Evolutionary conservation across 2,888 invertebrate species (phyloP).

Genomic region (Eupithecia exiguata): DNA sequence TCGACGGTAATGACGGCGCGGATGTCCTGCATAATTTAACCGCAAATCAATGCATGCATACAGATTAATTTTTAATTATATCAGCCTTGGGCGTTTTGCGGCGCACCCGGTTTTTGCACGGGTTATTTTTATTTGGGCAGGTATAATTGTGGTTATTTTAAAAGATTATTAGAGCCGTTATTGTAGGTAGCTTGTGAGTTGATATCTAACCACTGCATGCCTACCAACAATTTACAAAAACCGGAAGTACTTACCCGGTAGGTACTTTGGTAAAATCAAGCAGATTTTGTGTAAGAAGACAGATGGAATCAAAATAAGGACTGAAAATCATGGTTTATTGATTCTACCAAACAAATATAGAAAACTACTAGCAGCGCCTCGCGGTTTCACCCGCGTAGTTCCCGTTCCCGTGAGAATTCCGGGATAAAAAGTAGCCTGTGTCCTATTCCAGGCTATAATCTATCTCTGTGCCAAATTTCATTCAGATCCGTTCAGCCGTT

Average conservation of each 20-base stretch:
- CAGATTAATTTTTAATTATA: conserved; percentile 74
- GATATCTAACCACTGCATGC: not conserved
- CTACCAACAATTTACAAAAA: not conserved
- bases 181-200: not conserved
- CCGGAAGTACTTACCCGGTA: not conserved
- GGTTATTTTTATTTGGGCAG: conserved; percentile 14
- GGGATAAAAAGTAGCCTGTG: too few relatives aligned
- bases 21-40: conserved; percentile 54
- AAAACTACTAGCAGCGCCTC: too few relatives aligned
- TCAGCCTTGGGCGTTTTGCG: conserved; percentile 56
- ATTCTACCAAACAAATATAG: not conserved
- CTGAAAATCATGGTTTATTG: not conserved
- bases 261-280: not conserved
- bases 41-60: conserved; percentile 67
- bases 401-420: too few relatives aligned
- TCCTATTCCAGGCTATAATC: too few relatives aligned
- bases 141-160: not conserved
- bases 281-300: not conserved
- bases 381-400: too few relatives aligned
- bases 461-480: too few relatives aligned
- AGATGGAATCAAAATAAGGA: not conserved
- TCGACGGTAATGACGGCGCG: conserved; percentile 65
- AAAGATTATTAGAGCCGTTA: not conserved
- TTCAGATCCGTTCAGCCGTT: too few relatives aligned
- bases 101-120: conserved; percentile 49